phyloP scores from a whole-genome alignment of 2,888 invertebrate species.

The Yponomeuta evonymella region DNA sequence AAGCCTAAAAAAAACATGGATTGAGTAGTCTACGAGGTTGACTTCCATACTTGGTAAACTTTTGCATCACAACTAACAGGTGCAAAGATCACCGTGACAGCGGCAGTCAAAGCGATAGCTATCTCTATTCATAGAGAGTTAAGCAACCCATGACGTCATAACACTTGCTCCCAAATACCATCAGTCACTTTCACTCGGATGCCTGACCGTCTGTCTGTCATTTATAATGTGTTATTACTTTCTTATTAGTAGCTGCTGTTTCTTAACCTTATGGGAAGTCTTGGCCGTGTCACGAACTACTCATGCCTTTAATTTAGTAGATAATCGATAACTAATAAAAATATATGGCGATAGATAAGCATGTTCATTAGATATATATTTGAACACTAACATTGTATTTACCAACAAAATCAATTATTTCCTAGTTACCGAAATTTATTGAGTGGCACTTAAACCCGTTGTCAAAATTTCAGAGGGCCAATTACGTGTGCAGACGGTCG shows the following conservation, averaged over 20 bases:
- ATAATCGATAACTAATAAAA: background rate
- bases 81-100: background rate
- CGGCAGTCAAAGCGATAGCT: background rate
- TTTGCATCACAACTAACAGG: background rate
- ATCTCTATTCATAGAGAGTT: constrained; percentile 15
- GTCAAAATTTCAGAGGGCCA: background rate
- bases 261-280: constrained; percentile 1
- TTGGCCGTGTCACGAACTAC: background rate
- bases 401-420: background rate
- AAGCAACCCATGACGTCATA: constrained; percentile 47
- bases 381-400: background rate
- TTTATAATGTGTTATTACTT: constrained; percentile 11
- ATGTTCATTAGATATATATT: background rate
- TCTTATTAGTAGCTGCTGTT: constrained; percentile 1
- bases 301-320: background rate
- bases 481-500: background rate
- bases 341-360: background rate
- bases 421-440: background rate
- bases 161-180: constrained; percentile 57
- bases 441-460: background rate
- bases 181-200: constrained; percentile 66
- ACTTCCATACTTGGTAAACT: background rate
- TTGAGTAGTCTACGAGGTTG: background rate
- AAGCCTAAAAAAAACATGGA: background rate
- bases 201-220: constrained; percentile 40